Base-by-base conservation (phyloP, 30 jellyfish, hydroid and myxozoan species). In the Cassiopea xamachana region DNA sequence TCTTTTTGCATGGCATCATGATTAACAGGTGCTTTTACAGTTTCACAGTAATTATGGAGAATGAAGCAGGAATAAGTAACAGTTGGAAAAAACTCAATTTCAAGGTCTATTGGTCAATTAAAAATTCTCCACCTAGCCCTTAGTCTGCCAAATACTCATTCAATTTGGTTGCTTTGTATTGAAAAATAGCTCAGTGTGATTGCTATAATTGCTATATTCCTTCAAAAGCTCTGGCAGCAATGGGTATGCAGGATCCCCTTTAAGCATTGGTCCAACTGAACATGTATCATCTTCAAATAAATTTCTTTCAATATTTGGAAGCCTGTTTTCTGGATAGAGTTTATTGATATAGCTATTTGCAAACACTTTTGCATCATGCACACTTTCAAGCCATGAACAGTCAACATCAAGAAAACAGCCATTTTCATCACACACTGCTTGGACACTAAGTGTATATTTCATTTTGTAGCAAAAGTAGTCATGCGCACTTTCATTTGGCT, bases 241-340 rank as follows among this genome's bases (percentile, higher is more conserved):
- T 46, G 97, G 97, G 59, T 93, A 88, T 7, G 97, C 98, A n/a
- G 96, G 98, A 83, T 89, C 92, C 9, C 92, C 98, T 19, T 89
- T n/a, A 39, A 89, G 47, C 6, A 89, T 73, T 49, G 39, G 39
- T 27, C 39, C 39, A 27, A 27, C 39, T 27, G 39, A 27, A 27
- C 39, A 27, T 27, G 39, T 89, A 94, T 1, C 95, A 92, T 39
- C 89, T 97, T 6, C 13, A 6, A 3, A 85, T 77, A 39, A 58
- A 48, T 27, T 89, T 76, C 83, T 73, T 13, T 60, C 8, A 64
- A 67, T 19, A 12, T 61, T 55, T 18, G 94, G 97, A n/a, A 87
- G 86, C n/a, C 48, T 76, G 14, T 82, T 78, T 2, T 81, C 85
- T 62, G 6, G 76, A 46, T 79, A 78, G 13, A 60, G 93, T 69